Conservation (phyloP, 2,113 vertebrate species). For the Sorex araneus region DNA sequence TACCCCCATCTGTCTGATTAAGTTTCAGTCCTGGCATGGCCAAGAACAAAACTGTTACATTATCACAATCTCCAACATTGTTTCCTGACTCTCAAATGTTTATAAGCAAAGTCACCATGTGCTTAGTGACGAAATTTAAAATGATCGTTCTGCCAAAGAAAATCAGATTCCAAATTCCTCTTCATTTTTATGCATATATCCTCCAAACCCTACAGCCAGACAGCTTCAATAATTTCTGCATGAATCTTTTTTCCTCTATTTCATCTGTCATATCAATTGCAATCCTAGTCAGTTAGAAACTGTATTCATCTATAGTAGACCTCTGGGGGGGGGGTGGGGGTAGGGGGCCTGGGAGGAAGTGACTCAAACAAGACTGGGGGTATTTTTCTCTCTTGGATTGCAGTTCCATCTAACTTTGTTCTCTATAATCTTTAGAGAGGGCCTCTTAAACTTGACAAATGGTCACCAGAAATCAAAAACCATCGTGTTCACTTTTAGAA, state of each 20-base stretch:
- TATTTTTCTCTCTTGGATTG: not conserved
- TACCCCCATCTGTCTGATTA: not conserved
- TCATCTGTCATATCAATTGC: not conserved
- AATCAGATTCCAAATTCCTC: not conserved
- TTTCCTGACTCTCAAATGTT: not conserved
- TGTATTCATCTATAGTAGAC: not conserved
- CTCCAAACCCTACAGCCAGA: not conserved
- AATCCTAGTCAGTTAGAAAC: slow-evolving; percentile 26
- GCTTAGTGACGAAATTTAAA: slow-evolving; percentile 28
- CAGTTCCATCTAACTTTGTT: not conserved
- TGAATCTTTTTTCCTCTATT: not conserved
- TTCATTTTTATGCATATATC: not conserved
- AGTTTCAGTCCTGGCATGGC: not conserved
- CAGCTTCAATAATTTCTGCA: slow-evolving; percentile 11
- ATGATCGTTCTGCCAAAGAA: not conserved
- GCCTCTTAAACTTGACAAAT: not conserved
- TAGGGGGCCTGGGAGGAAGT: too few species aligned
- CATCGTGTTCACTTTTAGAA: slow-evolving; percentile 21
- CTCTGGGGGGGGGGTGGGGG: not conserved
- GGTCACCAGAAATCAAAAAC: slow-evolving; percentile 9
- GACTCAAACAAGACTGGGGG: not conserved
- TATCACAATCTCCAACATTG: not conserved
- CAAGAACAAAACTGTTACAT: not conserved
- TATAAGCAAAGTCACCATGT: not conserved
- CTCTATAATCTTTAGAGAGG: not conserved